Evolutionary conservation across 2,113 vertebrate species (phyloP), one percentile per base, ranked within the genome.

Genomic region (Vidua macroura): DNA sequence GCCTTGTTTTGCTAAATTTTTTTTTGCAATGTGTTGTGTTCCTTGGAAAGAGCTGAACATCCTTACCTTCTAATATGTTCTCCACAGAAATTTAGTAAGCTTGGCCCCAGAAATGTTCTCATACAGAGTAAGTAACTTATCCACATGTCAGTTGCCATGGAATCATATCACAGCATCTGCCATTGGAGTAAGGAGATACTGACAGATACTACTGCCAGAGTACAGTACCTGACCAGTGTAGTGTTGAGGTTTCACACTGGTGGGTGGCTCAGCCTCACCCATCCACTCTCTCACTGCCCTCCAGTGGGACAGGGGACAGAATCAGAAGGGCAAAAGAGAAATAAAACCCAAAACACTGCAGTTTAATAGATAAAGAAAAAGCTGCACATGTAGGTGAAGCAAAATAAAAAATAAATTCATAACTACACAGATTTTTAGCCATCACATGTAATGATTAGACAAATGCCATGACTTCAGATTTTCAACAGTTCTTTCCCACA

Each of bases 371-470:
- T 37, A 37, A 55, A 73, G 19, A 6, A 69, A 53, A 83, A 84
- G 15, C 22, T 46, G 17, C 11, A 9, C 0, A 1, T 11, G 18
- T 30, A 82, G 58, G 13, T 4, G 60, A 85, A 88, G 9, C 4
- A 64, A 92, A 90, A 41, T 28, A 62, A 53, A 41, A 41, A 41
- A 64, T 10, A 25, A n/a, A 73, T 35, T 83, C 19, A n/a, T 14
- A 60, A 1, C 18, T 70, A 83, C 28, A 10, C n/a, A 83, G 27
- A 53, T 23, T 7, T 91, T 66, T 53, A 44, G 16, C 5, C 13
- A 52, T 52, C 31, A 6, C 0, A 0, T 33, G 33, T n/a, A 56
- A 52, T 17, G 4, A 3, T 81, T 64, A 58, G 55, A 78, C 27
- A 66, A 64, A 60, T 1, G 3, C 6, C 2, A 33, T 39, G 23